phyloP scores from a whole-genome alignment of 2,113 vertebrate species.

The Leptosomus discolor region DNA sequence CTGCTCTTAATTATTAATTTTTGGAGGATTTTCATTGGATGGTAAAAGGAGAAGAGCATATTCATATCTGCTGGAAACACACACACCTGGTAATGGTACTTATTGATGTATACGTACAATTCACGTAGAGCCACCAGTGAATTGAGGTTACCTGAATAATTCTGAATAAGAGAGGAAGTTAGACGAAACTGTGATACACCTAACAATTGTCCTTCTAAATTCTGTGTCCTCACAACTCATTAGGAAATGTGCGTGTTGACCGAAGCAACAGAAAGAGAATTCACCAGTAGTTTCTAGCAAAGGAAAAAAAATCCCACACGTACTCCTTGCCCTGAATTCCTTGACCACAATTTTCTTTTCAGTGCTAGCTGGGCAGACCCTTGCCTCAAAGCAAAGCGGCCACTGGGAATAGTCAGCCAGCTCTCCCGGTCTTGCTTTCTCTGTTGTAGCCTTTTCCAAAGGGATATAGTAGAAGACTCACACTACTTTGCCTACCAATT shows the following conservation, averaged over 20 bases:
- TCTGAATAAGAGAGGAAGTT: conserved; percentile 73
- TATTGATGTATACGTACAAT: conserved; percentile 99
- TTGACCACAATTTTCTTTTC: not conserved
- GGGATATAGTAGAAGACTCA: too few species aligned
- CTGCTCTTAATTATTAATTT: not conserved
- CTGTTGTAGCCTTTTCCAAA: too few species aligned
- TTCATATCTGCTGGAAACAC: not conserved
- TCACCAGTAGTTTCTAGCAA: not conserved
- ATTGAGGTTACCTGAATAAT: conserved; percentile 95
- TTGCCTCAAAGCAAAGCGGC: not conserved
- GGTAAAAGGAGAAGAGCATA: not conserved
- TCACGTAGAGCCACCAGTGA: conserved; percentile 94
- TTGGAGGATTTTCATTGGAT: not conserved
- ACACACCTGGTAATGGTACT: conserved; percentile 96
- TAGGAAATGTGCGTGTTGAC: not conserved
- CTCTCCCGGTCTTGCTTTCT: too few species aligned
- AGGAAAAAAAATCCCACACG: not conserved
- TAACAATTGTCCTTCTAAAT: not conserved
- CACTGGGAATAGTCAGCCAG: not conserved
- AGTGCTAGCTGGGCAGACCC: not conserved
- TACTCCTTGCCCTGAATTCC: not conserved
- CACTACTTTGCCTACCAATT: too few species aligned
- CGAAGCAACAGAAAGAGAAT: not conserved
- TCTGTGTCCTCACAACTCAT: not conserved
- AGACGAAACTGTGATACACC: not conserved